These are phyloP conservation scores for Chionis minor DNA, from an alignment of 2,113 vertebrate genomes.

Conservation along the genomic window DNA sequence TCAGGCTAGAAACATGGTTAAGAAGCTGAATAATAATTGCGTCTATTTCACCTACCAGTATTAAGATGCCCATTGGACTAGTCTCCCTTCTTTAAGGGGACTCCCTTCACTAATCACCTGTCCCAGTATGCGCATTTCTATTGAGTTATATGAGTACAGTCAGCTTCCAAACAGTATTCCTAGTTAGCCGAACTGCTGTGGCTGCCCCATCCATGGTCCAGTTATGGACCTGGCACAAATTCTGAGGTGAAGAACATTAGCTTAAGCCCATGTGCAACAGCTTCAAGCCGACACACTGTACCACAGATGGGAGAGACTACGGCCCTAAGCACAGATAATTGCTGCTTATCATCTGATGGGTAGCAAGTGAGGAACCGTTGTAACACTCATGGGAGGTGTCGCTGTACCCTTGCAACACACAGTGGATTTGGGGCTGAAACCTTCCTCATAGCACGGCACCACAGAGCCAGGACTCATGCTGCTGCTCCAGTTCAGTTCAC, in stretches of 20 bases:
- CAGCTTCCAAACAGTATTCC: not conserved
- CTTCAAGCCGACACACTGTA: not conserved
- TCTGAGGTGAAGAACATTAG: not conserved
- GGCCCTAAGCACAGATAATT: not conserved
- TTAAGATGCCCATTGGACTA: not conserved
- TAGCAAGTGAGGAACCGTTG: not conserved
- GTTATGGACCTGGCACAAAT: not conserved
- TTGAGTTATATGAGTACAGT: not conserved
- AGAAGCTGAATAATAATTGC: not conserved
- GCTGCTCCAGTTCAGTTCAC: not conserved
- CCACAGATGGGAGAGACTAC: not conserved
- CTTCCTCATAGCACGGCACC: not conserved
- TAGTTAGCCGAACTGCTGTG: not conserved
- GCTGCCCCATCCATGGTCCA: not conserved
- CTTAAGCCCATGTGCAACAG: not conserved
- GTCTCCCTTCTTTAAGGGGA: not conserved
- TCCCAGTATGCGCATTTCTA: not conserved
- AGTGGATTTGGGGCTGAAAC: not conserved
- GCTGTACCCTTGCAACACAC: not conserved
- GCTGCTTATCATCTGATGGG: no score
- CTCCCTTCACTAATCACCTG: not conserved
- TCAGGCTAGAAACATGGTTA: not conserved
- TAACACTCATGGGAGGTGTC: not conserved
- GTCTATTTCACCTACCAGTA: not conserved
- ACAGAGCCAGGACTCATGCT: not conserved